Conservation (phyloP, 1,140 invertebrate genomes). For the Bombus picipes region DNA sequence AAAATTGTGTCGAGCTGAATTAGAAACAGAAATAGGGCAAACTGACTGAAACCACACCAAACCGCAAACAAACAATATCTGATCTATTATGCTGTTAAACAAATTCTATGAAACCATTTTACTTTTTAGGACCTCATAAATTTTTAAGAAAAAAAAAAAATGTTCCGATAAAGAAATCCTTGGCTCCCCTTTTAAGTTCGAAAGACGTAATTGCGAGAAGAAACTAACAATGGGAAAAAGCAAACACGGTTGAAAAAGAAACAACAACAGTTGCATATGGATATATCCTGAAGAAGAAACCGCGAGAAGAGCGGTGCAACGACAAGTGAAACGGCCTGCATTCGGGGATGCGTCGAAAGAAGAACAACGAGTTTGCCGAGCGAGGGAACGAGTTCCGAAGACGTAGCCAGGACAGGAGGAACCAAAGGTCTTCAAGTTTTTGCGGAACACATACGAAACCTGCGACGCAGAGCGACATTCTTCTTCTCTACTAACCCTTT, state of each 20-base stretch:
- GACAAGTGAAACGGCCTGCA: constrained; percentile 31
- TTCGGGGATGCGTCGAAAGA: constrained; percentile 13
- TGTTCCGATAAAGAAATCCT: not conserved
- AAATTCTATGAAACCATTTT: not conserved
- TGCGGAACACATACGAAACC: constrained; percentile 45
- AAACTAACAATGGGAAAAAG: not conserved
- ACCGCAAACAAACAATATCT: too few relatives aligned
- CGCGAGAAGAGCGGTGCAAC: constrained; percentile 17
- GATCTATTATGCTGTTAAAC: not conserved
- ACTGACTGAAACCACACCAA: too few relatives aligned
- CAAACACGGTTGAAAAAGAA: not conserved
- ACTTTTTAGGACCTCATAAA: not conserved
- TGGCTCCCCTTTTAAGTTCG: not conserved
- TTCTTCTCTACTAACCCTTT: constrained; percentile 52
- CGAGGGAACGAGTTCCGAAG: constrained; percentile 28
- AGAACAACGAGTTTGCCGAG: not conserved
- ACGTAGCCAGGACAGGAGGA: constrained; percentile 33
- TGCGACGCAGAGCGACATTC: constrained; percentile 50
- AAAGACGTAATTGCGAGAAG: not conserved
- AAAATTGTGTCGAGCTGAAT: too few relatives aligned
- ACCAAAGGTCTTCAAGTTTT: constrained; percentile 63
- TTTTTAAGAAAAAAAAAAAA: not conserved
- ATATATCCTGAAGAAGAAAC: constrained; percentile 31
- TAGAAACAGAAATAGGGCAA: too few relatives aligned
- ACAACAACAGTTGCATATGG: constrained; percentile 21